A percentile compares a stretch with the other conserved stretches of the same genome.
phyloP scores from a whole-genome alignment of 2,113 vertebrate species.

The Baryphthengus martii region DNA sequence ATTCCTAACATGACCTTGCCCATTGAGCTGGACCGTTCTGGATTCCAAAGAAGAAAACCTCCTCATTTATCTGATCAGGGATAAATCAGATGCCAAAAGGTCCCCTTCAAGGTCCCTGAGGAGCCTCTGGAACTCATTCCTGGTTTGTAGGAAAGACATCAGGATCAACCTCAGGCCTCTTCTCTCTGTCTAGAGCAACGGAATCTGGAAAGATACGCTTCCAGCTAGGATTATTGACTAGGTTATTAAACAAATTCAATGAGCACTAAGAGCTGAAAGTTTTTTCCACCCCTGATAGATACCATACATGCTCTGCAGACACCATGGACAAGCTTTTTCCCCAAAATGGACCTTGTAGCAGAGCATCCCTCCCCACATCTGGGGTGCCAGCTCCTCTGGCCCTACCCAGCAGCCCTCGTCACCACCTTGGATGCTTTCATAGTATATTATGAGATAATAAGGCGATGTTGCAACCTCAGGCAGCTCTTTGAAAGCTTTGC shows the following conservation, averaged over 20 bases:
- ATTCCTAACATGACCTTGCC: background rate
- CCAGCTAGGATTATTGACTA: background rate
- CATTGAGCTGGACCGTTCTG: fast-evolving
- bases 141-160: background rate
- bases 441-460: background rate
- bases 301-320: background rate
- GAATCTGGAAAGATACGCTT: background rate
- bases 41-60: background rate
- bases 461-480: background rate
- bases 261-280: background rate
- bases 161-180: background rate
- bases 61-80: fast-evolving
- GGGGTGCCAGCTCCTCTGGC: background rate
- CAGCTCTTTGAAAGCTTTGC: background rate
- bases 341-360: background rate
- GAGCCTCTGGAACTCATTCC: background rate
- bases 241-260: background rate
- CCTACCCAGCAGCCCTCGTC: fast-evolving
- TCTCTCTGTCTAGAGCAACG: background rate
- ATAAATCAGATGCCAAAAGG: background rate
- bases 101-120: background rate
- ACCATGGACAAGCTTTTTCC: background rate
- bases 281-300: background rate
- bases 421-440: background rate
- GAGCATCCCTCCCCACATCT: fast-evolving